Conservation (phyloP, 1,140 invertebrate genomes). For the Teleogryllus occipitalis region DNA sequence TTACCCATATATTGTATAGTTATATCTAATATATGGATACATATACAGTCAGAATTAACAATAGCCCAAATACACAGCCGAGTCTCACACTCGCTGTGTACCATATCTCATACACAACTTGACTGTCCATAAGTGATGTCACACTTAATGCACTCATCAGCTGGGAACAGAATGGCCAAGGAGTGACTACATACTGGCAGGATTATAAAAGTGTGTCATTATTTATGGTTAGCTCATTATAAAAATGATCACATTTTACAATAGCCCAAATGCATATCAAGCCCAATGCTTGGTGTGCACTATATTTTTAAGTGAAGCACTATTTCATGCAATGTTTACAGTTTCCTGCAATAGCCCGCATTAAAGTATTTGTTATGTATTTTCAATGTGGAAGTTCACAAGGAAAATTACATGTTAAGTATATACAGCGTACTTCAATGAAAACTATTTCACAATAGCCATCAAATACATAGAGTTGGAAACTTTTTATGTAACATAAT, state of each 20-base stretch:
- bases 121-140: slow-evolving; percentile 4
- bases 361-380: not conserved
- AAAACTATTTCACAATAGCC: not conserved
- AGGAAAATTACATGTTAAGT: slow-evolving; percentile 5
- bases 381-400: slow-evolving; percentile 4
- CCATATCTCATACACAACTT: slow-evolving; percentile 18
- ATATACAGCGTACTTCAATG: not conserved
- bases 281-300: slow-evolving; percentile 3
- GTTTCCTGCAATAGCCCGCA: not conserved
- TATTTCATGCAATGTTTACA: slow-evolving; percentile 1
- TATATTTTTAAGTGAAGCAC: slow-evolving; percentile 5
- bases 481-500: slow-evolving; percentile 20
- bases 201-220: not conserved
- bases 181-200: not conserved
- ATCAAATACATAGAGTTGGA: slow-evolving; percentile 21
- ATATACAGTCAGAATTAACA: slow-evolving; percentile 10
- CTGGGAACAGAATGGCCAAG: not conserved
- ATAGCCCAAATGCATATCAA: slow-evolving; percentile 16
- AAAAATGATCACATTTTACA: slow-evolving; percentile 6
- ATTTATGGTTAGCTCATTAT: not conserved
- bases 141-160: not conserved
- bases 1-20: slow-evolving; percentile 5
- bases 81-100: slow-evolving; percentile 16
- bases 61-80: slow-evolving; percentile 19
- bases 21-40: slow-evolving; percentile 6